Base-by-base conservation (phyloP, 37 sponge, comb jelly and placozoan genomes). In the Diacarnus erythraeanus region DNA sequence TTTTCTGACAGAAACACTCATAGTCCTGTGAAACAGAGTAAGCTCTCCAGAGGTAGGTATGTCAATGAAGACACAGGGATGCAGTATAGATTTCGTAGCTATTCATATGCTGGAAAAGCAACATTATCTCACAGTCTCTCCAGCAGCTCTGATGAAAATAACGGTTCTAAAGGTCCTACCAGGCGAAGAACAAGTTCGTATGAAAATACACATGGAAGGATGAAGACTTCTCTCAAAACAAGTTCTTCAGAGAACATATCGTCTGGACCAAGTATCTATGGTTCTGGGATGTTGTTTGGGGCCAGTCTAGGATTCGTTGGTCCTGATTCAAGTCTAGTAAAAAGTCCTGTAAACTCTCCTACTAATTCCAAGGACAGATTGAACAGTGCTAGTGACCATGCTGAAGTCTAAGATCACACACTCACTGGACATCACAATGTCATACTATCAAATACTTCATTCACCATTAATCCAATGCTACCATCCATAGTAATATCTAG, bases 231-330 rank as follows among this genome's bases (percentile, higher is more conserved):
- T 25, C 56, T 20, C 56, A 60, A 17, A n/a, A 26, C 61, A 3
- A 60, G 27, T 60, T 10, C 10, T 54, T 54, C 56, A 10, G 17
- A 17, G 10, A 17, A 54, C 56, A 59, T 59, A 4, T 65, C 66
- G 33, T 31, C 42, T 71, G 64, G 20, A 6, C 15, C 42, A 9
- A 64, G 63, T 18, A 1, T n/a, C 17, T 64, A 27, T 5, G 77
- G 59, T 38, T 39, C 64, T 63, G 35, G 77, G 8, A 37, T 31
- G 2, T 34, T 76, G 26, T 47, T 63, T 37, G 41, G 77, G 1
- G 64, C 77, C 1, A 77, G 64, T 30, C 64, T 77, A 6, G 77
- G 77, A 3, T 57, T 75, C 36, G 57, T 57, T 22, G 43, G 71
- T 39, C 71, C 71, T 38, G 42, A 71, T 40, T 71, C 71, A 9